phyloP scores from a whole-genome alignment of 2,888 invertebrate genomes.

The Falcaria lacertinaria region DNA sequence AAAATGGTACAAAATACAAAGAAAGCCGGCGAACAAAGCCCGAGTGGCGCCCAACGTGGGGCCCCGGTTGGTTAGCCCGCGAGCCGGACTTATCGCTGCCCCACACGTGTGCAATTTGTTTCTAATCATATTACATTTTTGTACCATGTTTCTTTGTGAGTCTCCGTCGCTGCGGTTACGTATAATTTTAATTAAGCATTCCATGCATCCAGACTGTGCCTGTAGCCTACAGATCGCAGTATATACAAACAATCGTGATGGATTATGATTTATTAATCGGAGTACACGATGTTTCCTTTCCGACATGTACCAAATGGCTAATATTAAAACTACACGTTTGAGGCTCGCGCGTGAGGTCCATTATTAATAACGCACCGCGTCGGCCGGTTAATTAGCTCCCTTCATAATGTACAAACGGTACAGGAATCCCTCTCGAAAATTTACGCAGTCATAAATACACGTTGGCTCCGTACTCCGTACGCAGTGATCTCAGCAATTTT shows the following conservation, averaged over 20 bases:
- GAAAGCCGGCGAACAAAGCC: conserved; percentile 75
- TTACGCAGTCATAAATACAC: conserved; percentile 68
- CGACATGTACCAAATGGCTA: conserved; percentile 17
- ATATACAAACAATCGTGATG: not conserved
- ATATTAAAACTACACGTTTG: conserved; percentile 30
- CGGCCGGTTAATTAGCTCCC: conserved; percentile 71
- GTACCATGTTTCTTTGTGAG: conserved; percentile 36
- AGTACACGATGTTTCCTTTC: not conserved
- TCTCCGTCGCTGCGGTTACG: conserved; percentile 26
- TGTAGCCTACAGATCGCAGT: conserved; percentile 7
- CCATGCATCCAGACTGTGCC: conserved; percentile 16
- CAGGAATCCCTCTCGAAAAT: conserved; percentile 66
- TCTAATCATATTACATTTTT: conserved; percentile 75
- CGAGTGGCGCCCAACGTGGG: conserved; percentile 50
- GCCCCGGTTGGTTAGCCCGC: conserved; percentile 62
- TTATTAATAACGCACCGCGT: conserved; percentile 37
- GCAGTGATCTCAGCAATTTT: conserved; percentile 68
- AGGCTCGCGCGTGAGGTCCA: conserved; percentile 28
- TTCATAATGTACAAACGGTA: conserved; percentile 74
- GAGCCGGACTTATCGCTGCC: conserved; percentile 47
- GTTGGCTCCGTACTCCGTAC: conserved; percentile 35
- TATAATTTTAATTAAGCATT: conserved; percentile 41
- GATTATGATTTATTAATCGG: conserved; percentile 1
- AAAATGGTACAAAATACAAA: conserved; percentile 77
- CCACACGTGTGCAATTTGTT: conserved; percentile 64